Evolutionary conservation across 2,113 vertebrate genomes (phyloP).

Genomic region (Catharus bicknelli): DNA sequence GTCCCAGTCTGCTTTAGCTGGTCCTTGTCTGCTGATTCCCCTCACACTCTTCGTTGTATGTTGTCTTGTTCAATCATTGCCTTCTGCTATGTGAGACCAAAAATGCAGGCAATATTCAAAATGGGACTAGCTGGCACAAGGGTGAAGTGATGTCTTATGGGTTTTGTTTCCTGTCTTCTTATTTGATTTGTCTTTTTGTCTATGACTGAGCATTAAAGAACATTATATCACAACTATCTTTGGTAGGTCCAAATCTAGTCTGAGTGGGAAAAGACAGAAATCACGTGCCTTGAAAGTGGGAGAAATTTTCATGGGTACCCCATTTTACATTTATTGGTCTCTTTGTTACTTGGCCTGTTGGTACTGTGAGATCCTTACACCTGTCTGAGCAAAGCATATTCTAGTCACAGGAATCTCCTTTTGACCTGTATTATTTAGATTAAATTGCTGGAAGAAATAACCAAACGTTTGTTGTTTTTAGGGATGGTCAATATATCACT

Average conservation of each 20-base stretch:
- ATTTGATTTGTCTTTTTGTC: neutral
- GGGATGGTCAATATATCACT: neutral
- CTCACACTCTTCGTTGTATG: rapidly evolving
- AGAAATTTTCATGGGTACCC: neutral
- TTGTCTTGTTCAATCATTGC: neutral
- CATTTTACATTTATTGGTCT: neutral
- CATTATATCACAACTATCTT: neutral
- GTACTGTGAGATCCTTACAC: neutral
- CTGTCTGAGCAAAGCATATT: neutral
- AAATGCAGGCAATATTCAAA: neutral
- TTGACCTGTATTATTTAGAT: neutral
- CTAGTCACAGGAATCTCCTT: neutral
- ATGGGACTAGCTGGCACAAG: neutral
- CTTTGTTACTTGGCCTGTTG: neutral
- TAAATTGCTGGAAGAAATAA: neutral
- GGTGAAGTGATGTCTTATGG: neutral
- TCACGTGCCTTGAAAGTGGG: neutral
- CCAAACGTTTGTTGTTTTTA: neutral
- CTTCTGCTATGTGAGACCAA: neutral
- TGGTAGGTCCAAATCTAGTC: neutral
- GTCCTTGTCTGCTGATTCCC: neutral
- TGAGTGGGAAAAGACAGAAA: neutral
- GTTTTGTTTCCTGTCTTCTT: neutral
- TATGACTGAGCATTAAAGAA: neutral
- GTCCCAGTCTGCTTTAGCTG: neutral